Conservation (phyloP, 2,888 invertebrate genomes). For the Congeria kusceri region DNA sequence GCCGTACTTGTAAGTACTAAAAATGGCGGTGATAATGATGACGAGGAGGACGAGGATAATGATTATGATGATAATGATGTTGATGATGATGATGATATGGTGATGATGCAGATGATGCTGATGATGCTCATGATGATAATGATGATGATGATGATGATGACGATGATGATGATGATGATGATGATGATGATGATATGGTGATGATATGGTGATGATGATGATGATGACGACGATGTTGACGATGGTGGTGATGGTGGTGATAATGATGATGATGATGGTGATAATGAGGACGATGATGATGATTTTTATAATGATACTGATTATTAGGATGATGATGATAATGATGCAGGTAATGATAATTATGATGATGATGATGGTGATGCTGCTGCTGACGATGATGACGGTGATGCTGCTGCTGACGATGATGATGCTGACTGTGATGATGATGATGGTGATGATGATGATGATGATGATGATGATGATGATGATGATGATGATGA, state of each 20-base stretch:
- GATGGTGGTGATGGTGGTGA: too few relatives aligned
- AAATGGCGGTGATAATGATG: background rate
- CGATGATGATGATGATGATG: conserved; percentile 23
- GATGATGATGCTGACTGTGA: background rate
- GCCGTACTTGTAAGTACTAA: conserved; percentile 86
- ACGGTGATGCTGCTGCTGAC: too few relatives aligned
- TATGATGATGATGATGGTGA: background rate
- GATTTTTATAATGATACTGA: too few relatives aligned
- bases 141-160: conserved; percentile 38
- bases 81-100: background rate
- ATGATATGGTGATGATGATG: too few relatives aligned
- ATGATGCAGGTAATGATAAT: too few relatives aligned
- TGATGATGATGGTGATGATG: background rate
- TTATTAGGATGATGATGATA: too few relatives aligned
- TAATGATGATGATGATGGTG: background rate
- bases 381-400: background rate
- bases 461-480: background rate
- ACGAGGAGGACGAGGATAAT: background rate
- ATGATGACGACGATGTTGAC: too few relatives aligned
- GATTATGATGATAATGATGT: conserved; percentile 4
- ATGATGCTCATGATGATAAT: conserved; percentile 31
- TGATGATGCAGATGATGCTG: background rate
- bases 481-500: too few relatives aligned
- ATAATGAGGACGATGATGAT: background rate
- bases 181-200: background rate